Evolutionary conservation across 2,888 invertebrate species (phyloP).

Genomic region (Eustalomyia histrio): DNA sequence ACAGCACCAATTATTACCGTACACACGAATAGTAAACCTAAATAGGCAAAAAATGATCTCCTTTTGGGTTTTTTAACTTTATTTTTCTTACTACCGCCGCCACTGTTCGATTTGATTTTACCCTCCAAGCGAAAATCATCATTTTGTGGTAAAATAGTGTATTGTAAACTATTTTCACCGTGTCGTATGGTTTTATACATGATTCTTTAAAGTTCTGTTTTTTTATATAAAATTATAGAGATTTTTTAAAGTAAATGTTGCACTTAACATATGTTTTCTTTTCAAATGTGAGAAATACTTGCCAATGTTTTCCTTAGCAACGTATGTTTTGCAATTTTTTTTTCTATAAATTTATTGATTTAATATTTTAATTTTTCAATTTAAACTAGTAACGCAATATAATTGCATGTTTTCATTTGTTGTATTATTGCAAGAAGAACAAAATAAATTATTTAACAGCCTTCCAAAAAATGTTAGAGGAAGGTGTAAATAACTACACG

Average conservation of each 20-base stretch:
- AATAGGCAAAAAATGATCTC: conserved; percentile 78
- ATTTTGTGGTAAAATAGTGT: conserved; percentile 87
- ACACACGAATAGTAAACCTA: conserved; percentile 78
- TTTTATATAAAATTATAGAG: conserved; percentile 14
- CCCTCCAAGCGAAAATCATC: conserved; percentile 84
- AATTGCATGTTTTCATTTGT: conserved; percentile 5
- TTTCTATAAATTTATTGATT: conserved; percentile 49
- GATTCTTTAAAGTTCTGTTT: conserved; percentile 74
- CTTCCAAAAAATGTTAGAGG: conserved; percentile 15
- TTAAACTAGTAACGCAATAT: background rate
- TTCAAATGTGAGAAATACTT: background rate
- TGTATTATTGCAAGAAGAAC: background rate
- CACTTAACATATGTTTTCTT: conserved; percentile 39
- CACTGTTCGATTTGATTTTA: conserved; percentile 81
- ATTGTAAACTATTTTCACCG: conserved; percentile 87
- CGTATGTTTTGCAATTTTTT: conserved; percentile 28
- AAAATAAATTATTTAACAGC: conserved; percentile 18
- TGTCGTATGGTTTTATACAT: conserved; percentile 88
- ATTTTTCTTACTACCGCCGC: conserved; percentile 77
- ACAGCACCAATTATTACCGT: conserved; percentile 78
- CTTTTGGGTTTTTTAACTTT: conserved; percentile 71
- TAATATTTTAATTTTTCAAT: conserved; percentile 40
- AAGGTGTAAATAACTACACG: conserved; percentile 2
- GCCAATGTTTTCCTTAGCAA: conserved; percentile 59
- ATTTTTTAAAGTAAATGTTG: background rate